These are phyloP conservation scores for Ips typographus DNA, from an alignment of 1,140 invertebrate species.

Conservation along the genomic window DNA sequence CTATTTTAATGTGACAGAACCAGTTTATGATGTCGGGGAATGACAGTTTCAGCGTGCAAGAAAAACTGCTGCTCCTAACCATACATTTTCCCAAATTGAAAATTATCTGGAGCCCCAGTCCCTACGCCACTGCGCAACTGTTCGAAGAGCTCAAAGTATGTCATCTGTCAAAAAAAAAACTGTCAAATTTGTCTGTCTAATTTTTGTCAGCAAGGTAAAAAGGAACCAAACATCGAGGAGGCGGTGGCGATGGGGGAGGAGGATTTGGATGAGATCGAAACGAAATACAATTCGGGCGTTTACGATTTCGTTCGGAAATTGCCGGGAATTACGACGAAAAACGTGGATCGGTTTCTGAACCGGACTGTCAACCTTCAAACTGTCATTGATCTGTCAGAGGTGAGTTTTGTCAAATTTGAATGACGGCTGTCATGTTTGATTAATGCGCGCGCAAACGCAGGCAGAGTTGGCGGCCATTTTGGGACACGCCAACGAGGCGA, in stretches of 20 bases:
- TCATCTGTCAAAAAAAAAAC: background rate
- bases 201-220: slow-evolving; percentile 65
- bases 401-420: slow-evolving; percentile 41
- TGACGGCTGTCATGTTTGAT: background rate
- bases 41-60: slow-evolving; percentile 73
- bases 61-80: slow-evolving; percentile 88
- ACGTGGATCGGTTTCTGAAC: slow-evolving; percentile 77
- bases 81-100: slow-evolving; percentile 91
- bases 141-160: slow-evolving; percentile 84
- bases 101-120: slow-evolving; percentile 93
- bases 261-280: slow-evolving; percentile 58
- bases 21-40: slow-evolving; percentile 79
- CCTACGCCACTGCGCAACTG: slow-evolving; percentile 91
- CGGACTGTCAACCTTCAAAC: slow-evolving; percentile 74
- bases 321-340: slow-evolving; percentile 88
- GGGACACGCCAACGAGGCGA: slow-evolving; percentile 47
- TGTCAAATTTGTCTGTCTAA: slow-evolving; percentile 1
- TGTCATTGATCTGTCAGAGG: slow-evolving; percentile 60
- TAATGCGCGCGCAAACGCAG: slow-evolving; percentile 29
- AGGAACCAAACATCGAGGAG: slow-evolving; percentile 71
- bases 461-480: slow-evolving; percentile 48
- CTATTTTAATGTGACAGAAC: slow-evolving; percentile 58
- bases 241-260: slow-evolving; percentile 69
- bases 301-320: slow-evolving; percentile 89
- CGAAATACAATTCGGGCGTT: slow-evolving; percentile 74